These are phyloP conservation scores for Poeciliopsis turneri DNA, from an alignment of 2,797 vertebrate genomes.

Conservation along the genomic window DNA sequence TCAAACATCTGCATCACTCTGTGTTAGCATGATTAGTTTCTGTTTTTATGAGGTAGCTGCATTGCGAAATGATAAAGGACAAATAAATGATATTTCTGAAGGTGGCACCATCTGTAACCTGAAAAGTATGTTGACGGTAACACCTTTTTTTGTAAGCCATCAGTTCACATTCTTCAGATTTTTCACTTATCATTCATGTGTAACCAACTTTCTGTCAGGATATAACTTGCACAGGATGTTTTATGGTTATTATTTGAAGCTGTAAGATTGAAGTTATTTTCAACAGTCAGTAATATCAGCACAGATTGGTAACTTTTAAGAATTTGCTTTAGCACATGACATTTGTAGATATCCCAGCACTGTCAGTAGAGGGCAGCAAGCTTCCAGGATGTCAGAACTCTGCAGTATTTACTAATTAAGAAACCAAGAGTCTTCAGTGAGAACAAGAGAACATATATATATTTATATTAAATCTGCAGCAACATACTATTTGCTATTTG, in stretches of 20 bases:
- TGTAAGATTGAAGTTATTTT: neutral
- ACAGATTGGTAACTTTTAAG: neutral
- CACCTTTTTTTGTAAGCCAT: neutral
- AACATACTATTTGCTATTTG: conserved; percentile 4
- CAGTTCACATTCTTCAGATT: neutral
- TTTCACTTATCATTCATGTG: neutral
- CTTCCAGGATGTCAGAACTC: neutral
- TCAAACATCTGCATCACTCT: neutral
- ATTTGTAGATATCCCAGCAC: neutral
- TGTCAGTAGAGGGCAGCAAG: conserved; percentile 27
- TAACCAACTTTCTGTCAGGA: neutral
- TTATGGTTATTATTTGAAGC: neutral
- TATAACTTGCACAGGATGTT: neutral
- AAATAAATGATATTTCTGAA: neutral
- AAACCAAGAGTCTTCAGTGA: neutral
- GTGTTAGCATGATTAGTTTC: neutral
- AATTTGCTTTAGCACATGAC: neutral
- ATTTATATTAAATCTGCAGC: neutral
- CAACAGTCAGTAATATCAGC: neutral
- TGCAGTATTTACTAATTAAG: conserved; percentile 14
- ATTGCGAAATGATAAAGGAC: neutral
- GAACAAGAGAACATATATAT: neutral
- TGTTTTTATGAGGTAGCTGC: neutral
- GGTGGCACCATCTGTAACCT: neutral
- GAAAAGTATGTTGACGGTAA: neutral